Conservation (phyloP, 2,113 vertebrate genomes). For the Narcine bancroftii region DNA sequence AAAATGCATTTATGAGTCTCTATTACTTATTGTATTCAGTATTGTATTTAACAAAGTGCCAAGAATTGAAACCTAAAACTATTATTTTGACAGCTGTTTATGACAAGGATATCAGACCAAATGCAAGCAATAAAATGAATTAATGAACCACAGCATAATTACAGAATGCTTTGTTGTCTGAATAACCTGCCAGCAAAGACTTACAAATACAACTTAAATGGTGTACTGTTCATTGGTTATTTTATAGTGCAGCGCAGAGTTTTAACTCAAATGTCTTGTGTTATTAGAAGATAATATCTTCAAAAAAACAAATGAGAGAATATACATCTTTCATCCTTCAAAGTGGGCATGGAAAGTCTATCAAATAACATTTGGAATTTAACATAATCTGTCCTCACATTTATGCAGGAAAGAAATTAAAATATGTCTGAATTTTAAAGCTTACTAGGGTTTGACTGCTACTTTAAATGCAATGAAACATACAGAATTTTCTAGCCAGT, state of each 20-base stretch:
- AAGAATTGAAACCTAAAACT: neutral
- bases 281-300: neutral
- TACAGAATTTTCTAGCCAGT: neutral
- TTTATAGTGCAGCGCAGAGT: neutral
- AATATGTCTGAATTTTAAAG: neutral
- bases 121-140: neutral
- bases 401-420: neutral
- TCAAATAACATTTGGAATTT: neutral
- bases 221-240: neutral
- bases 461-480: neutral
- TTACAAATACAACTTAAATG: neutral
- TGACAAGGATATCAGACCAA: neutral
- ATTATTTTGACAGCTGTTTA: neutral
- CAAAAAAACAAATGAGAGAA: neutral
- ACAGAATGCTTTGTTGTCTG: neutral
- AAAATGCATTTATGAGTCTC: neutral
- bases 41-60: neutral
- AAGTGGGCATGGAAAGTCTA: neutral
- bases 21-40: neutral
- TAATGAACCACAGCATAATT: neutral
- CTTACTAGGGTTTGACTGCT: neutral
- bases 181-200: neutral
- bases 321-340: neutral
- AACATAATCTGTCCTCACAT: neutral
- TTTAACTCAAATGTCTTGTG: neutral